phyloP scores from a whole-genome alignment of 2,797 vertebrate genomes.

The Neosalanx taihuensis region DNA sequence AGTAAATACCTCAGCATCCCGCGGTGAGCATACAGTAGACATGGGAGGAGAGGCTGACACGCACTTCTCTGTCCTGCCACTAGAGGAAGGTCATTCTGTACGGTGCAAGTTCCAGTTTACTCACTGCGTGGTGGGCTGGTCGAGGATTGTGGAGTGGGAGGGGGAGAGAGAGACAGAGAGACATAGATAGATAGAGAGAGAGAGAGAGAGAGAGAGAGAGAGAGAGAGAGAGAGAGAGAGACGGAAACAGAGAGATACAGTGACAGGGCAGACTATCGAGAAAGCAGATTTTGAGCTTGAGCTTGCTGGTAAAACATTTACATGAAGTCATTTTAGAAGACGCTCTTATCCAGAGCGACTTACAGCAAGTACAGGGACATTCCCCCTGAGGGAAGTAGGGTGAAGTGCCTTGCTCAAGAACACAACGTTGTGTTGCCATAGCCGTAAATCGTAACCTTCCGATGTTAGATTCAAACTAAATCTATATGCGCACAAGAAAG shows the following conservation, averaged over 20 bases:
- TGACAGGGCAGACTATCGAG: too few relatives aligned
- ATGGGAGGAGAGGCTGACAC: too few relatives aligned
- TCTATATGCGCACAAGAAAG: too few relatives aligned
- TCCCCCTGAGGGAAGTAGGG: too few relatives aligned
- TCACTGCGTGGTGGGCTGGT: background rate
- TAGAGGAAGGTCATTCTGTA: background rate
- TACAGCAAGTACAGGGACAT: too few relatives aligned
- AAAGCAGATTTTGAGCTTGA: background rate
- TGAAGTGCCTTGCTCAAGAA: too few relatives aligned
- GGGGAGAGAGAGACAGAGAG: slow-evolving; percentile 19
- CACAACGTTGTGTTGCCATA: too few relatives aligned
- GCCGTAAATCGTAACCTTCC: too few relatives aligned
- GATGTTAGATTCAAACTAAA: too few relatives aligned
- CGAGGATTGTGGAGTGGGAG: slow-evolving; percentile 4
- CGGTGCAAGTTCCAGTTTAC: background rate
- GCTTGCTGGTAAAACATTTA: background rate
- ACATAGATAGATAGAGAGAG: slow-evolving; percentile 9
- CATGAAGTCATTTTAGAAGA: too few relatives aligned
- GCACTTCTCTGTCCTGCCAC: background rate
- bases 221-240: background rate
- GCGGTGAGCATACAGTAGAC: too few relatives aligned
- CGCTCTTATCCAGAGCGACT: too few relatives aligned
- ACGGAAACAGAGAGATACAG: background rate
- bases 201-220: slow-evolving; percentile 9
- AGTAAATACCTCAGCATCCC: background rate